These are phyloP conservation scores for Trachythela sp. DNA, from an alignment of 64 coral and sea anemone genomes.

Conservation along the genomic window DNA sequence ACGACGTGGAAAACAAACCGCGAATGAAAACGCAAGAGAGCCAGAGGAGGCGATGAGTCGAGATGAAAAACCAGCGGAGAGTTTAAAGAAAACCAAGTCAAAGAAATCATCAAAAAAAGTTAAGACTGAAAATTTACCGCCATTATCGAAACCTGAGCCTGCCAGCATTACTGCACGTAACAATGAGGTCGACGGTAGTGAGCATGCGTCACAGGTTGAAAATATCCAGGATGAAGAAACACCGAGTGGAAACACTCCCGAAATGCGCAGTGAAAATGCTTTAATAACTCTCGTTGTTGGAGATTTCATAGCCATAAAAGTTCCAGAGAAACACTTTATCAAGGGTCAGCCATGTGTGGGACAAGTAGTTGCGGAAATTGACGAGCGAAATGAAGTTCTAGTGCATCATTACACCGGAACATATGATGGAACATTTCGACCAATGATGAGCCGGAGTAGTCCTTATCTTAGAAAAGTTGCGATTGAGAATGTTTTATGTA, in stretches of 20 bases:
- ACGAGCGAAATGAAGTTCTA: conserved; percentile 59
- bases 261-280: neutral
- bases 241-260: neutral
- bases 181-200: neutral
- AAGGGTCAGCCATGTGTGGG: conserved; percentile 95
- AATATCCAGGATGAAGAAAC: neutral
- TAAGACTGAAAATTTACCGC: neutral
- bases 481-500: conserved; percentile 61
- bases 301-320: conserved; percentile 82
- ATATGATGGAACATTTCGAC: conserved; percentile 74
- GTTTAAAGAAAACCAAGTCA: neutral
- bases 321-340: conserved; percentile 83
- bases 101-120: neutral
- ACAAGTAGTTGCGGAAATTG: conserved; percentile 52
- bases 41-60: neutral
- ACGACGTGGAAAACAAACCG: neutral
- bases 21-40: neutral
- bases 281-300: conserved; percentile 54
- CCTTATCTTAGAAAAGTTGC: conserved; percentile 89
- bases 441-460: conserved; percentile 95
- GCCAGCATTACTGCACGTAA: neutral
- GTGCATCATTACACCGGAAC: conserved; percentile 89
- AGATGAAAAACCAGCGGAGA: neutral
- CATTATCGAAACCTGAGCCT: neutral
- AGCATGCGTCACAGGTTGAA: neutral